A percentile compares a stretch with the other conserved stretches of the same genome.
These are phyloP conservation scores for Aphodius granarius DNA, from an alignment of 2,888 invertebrate species.

Conservation along the genomic window DNA sequence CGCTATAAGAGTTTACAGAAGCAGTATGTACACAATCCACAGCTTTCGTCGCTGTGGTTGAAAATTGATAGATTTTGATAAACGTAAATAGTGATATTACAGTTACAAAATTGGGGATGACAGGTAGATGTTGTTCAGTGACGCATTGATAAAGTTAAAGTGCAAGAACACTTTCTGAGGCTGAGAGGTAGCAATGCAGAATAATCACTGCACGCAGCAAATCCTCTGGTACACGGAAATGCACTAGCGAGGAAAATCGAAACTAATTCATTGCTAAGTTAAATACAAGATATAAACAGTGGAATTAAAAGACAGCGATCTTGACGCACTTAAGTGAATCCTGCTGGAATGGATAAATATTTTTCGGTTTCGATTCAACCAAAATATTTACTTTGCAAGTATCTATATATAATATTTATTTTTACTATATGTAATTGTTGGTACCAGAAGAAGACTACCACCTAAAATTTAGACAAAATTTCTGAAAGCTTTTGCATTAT, in stretches of 20 bases:
- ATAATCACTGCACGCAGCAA: not conserved
- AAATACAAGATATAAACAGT: not conserved
- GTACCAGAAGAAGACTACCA: too few species aligned
- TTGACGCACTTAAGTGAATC: not conserved
- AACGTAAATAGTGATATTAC: too few species aligned
- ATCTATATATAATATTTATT: not conserved
- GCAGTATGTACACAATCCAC: too few species aligned
- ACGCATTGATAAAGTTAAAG: too few species aligned
- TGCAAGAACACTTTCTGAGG: not conserved
- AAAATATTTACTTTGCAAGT: not conserved
- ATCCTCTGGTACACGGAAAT: not conserved
- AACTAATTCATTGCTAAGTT: not conserved
- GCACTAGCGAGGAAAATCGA: not conserved
- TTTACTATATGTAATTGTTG: not conserved
- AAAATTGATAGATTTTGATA: too few species aligned
- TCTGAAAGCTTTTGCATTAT: too few species aligned
- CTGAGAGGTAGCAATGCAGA: not conserved
- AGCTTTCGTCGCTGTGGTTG: too few species aligned
- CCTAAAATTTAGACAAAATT: too few species aligned
- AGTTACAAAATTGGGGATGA: too few species aligned
- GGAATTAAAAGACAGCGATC: not conserved
- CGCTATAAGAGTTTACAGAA: too few species aligned
- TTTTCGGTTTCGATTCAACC: not conserved
- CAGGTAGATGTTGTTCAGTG: too few species aligned
- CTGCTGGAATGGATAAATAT: not conserved